Evolutionary conservation across 2,797 vertebrate species (phyloP).

Genomic region (Enteromius mattozi): DNA sequence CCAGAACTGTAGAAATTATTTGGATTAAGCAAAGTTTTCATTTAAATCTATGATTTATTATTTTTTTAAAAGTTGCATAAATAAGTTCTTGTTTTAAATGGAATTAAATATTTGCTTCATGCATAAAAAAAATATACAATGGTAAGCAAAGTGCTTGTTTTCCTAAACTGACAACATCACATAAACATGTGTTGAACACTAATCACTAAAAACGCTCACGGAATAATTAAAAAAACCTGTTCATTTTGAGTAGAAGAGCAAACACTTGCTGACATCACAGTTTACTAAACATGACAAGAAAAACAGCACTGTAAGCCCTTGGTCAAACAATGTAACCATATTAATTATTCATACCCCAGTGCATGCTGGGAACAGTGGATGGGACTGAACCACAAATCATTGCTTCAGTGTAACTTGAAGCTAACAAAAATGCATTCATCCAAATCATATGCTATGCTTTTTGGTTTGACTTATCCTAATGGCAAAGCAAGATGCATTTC

Average conservation of each 20-base stretch:
- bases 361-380: slow-evolving; percentile 1
- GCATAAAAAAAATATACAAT: neutral
- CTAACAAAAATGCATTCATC: slow-evolving; percentile 18
- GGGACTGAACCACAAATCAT: neutral
- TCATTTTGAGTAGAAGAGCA: slow-evolving; percentile 1
- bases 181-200: neutral
- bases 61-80: neutral
- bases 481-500: slow-evolving; percentile 13
- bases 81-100: too few relatives aligned
- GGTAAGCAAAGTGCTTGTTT: neutral
- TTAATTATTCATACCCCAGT: slow-evolving; percentile 4
- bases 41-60: neutral
- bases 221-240: neutral
- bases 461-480: neutral
- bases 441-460: neutral
- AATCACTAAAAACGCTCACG: neutral
- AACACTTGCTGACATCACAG: neutral
- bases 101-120: neutral
- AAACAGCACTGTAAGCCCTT: slow-evolving; percentile 18
- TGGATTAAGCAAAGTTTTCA: neutral
- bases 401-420: slow-evolving; percentile 5
- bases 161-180: slow-evolving; percentile 6
- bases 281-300: slow-evolving; percentile 3
- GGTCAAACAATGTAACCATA: slow-evolving; percentile 17
- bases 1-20: neutral